Conservation (phyloP, 2,797 vertebrate species). For the Enteromius treurensis region DNA sequence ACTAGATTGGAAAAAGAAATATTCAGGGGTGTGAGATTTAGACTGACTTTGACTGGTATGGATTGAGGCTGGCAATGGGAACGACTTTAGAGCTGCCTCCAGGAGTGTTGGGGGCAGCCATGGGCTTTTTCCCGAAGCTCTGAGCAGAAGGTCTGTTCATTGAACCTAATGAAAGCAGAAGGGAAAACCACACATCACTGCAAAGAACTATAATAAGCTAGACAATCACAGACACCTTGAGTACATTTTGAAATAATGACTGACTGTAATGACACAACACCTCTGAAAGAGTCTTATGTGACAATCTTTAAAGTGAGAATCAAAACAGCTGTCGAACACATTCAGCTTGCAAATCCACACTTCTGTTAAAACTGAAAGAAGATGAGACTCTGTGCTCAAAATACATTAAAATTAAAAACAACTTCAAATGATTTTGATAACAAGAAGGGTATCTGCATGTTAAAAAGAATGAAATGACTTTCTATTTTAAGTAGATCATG, state of each 20-base stretch:
- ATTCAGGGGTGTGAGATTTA: neutral
- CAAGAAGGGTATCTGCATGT: neutral
- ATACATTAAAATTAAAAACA: neutral
- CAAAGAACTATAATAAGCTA: slow-evolving; percentile 31
- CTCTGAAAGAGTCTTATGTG: neutral
- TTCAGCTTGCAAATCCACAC: neutral
- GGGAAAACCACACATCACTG: slow-evolving; percentile 41
- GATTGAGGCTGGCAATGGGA: slow-evolving; percentile 94
- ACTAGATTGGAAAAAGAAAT: neutral
- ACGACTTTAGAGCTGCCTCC: slow-evolving; percentile 88
- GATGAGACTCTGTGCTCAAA: neutral
- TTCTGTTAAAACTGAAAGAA: neutral
- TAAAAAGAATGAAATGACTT: neutral
- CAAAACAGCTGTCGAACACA: neutral
- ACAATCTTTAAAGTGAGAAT: neutral
- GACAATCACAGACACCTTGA: slow-evolving; percentile 41
- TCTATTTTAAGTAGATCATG: neutral
- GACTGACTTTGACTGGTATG: slow-evolving; percentile 97
- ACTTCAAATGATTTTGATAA: neutral
- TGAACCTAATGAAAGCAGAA: slow-evolving; percentile 60
- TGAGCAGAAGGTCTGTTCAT: slow-evolving; percentile 76
- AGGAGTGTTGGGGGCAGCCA: slow-evolving; percentile 75
- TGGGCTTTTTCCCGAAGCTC: slow-evolving; percentile 79
- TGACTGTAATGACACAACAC: neutral
- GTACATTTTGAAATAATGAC: slow-evolving; percentile 2